These are phyloP conservation scores for Coenonympha glycerion DNA, from an alignment of 2,888 invertebrate genomes.

Conservation along the genomic window DNA sequence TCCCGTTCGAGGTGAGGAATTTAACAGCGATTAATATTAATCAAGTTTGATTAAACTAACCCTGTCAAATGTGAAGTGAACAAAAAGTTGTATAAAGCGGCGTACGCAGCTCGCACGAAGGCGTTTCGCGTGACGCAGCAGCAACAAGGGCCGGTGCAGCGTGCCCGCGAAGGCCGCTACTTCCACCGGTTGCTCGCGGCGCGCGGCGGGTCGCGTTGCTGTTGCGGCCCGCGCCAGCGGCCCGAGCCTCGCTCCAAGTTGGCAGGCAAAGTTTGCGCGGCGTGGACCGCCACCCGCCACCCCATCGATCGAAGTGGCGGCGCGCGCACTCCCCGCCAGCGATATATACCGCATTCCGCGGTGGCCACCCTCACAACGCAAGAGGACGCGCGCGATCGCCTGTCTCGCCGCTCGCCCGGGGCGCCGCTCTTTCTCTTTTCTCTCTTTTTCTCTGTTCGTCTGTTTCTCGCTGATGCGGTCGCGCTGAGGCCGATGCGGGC, in stretches of 20 bases:
- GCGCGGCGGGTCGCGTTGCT: constrained; percentile 28
- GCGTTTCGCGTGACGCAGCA: no score
- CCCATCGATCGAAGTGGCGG: constrained; percentile 62
- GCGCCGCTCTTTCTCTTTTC: constrained; percentile 74
- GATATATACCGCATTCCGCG: constrained; percentile 68
- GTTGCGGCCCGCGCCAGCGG: constrained; percentile 30
- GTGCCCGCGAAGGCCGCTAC: constrained; percentile 30
- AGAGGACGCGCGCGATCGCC: constrained; percentile 73
- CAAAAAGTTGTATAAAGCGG: no score
- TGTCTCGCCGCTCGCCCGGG: constrained; percentile 71
- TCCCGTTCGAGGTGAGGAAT: no score
- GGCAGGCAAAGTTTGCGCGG: constrained; percentile 58
- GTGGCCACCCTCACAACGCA: constrained; percentile 72
- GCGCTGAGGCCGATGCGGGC: constrained; percentile 75
- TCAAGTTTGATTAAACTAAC: no score
- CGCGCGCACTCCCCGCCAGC: constrained; percentile 59
- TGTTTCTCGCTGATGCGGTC: constrained; percentile 72
- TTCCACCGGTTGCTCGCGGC: constrained; percentile 64
- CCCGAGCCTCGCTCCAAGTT: constrained; percentile 59
- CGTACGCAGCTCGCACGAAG: no score
- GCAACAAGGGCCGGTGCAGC: no score
- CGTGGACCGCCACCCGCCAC: constrained; percentile 43
- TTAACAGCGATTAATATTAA: no score
- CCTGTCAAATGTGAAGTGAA: no score
- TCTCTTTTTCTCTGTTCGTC: constrained; percentile 74